These are phyloP conservation scores for Patella depressa DNA, from an alignment of 2,888 invertebrate genomes.

Conservation along the genomic window DNA sequence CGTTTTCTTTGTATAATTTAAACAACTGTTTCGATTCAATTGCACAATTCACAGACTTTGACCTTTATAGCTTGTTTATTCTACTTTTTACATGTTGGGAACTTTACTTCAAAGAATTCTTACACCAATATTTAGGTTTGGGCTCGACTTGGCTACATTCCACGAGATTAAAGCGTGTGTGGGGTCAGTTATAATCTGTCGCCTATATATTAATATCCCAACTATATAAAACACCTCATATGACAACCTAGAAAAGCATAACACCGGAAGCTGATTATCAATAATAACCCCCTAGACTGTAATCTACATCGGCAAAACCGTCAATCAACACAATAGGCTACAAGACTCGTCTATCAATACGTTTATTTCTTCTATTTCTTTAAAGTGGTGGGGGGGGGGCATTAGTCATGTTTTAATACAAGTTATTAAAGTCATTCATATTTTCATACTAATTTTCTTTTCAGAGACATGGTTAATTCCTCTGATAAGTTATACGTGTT, in stretches of 20 bases:
- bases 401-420: too few relatives aligned
- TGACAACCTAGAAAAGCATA: too few relatives aligned
- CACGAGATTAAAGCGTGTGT: not conserved
- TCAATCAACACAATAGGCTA: not conserved
- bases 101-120: conserved; percentile 6
- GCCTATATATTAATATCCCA: conserved; percentile 3
- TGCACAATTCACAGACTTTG: not conserved
- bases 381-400: too few relatives aligned
- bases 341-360: not conserved
- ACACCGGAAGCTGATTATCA: too few relatives aligned
- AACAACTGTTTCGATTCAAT: conserved; percentile 1
- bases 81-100: conserved; percentile 1
- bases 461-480: too few relatives aligned
- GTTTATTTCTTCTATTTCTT: too few relatives aligned
- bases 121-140: not conserved
- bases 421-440: too few relatives aligned
- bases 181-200: not conserved
- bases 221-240: too few relatives aligned
- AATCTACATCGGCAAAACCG: not conserved
- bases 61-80: not conserved
- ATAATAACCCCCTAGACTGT: not conserved
- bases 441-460: too few relatives aligned
- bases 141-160: not conserved
- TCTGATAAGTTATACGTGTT: too few relatives aligned
- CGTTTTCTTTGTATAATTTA: not conserved